These are phyloP conservation scores for Lateolabrax maculatus DNA, from an alignment of 2,797 vertebrate species.

Conservation along the genomic window DNA sequence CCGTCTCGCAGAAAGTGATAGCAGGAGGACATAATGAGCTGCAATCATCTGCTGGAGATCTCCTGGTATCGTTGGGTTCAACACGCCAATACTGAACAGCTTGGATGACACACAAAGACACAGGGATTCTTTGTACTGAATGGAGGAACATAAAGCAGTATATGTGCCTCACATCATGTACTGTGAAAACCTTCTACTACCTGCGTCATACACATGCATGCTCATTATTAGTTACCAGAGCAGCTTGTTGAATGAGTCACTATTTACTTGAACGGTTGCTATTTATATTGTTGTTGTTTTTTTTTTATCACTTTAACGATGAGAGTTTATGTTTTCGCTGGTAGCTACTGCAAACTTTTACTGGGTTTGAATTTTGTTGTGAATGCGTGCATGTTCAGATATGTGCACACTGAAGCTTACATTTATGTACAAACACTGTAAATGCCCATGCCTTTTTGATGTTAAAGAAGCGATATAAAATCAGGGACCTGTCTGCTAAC, in stretches of 20 bases:
- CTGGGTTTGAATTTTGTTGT: constrained; percentile 10
- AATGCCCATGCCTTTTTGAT: constrained; percentile 43
- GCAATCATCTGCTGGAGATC: not conserved
- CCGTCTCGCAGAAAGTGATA: constrained; percentile 59
- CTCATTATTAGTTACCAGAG: constrained; percentile 30
- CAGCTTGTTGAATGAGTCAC: constrained; percentile 44
- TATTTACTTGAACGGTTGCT: constrained; percentile 61
- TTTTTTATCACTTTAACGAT: not conserved
- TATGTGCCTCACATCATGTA: constrained; percentile 7
- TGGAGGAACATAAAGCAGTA: not conserved
- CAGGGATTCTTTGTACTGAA: not conserved
- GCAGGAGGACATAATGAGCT: not conserved
- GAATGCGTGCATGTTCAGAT: constrained; percentile 24
- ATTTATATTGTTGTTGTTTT: constrained; percentile 40
- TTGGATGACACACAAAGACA: constrained; percentile 25
- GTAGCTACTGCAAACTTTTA: constrained; percentile 18
- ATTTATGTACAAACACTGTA: constrained; percentile 25
- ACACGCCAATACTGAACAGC: not conserved
- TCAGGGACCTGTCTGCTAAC: constrained; percentile 62
- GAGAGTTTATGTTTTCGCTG: constrained; percentile 29
- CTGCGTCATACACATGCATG: constrained; percentile 39
- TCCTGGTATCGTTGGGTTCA: constrained; percentile 1
- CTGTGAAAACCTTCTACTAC: constrained; percentile 43
- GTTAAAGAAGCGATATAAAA: constrained; percentile 36
- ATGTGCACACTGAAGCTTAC: not conserved